Evolutionary conservation across 2,888 invertebrate species (phyloP), one percentile per base, ranked within the genome.

Genomic region (Bedellia somnulentella): DNA sequence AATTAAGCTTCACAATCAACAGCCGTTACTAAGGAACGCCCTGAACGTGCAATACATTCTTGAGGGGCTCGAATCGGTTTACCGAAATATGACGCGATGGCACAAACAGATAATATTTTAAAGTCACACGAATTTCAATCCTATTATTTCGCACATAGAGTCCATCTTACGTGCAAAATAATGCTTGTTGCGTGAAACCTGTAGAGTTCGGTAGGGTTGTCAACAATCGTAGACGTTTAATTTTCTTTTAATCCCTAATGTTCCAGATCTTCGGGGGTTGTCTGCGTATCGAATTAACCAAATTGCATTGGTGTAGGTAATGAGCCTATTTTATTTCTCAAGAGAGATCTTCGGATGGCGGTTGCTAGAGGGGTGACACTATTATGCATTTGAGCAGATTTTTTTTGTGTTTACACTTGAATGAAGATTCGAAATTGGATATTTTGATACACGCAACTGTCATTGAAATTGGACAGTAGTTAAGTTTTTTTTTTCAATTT

Each of bases 241-340:
- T 71, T 75, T 71, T 73, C 71, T 71, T 73, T 71, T 75, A 71
- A 75, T 71, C 70, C 67, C 58, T 49, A 61, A 60, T 54, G 66
- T 58, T 58, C 58, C 57, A 55, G 66, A 66, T 61, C 58, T 59
- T 47, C 49, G 61, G 58, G 70, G 68, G 67, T 58, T 60, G 59
- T 57, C 40, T 18, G 55, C 61, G 68, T 66, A 56, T 59, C 70
- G 64, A 71, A 71, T 70, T 70, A 67, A 67, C 60, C 61, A 61
- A 61, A 73, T 75, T 70, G 71, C 64, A 59, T 68, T 57, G 61
- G 63, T 66, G 62, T 70, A 68, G 57, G 62, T 71, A 75, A 71
- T 71, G 64, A 70, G 67, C 49, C 66, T 53, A 71, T 64, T 75
- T 64, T 57, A 63, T 63, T 60, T 55, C 66, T 68, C 64, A 44